Base-by-base conservation (phyloP, 2,113 vertebrate genomes). In the Silurus asotus region DNA sequence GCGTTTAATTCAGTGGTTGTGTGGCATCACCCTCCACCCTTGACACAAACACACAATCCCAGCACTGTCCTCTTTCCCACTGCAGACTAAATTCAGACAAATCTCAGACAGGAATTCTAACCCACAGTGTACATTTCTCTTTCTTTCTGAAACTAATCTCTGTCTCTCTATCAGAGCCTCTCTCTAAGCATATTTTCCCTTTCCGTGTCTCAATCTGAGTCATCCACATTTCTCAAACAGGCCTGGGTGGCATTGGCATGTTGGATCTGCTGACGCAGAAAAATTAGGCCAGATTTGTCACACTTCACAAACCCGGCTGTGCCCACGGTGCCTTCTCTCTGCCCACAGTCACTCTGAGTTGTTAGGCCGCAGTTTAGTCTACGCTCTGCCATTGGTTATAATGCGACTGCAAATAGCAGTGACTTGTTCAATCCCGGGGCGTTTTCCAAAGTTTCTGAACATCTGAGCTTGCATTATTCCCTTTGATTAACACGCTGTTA, bases 261-360 rank as follows among this genome's bases (percentile, higher is more conserved):
- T 89, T 69, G 74, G 76, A 91, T 90, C 92, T 92, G 92, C 92
- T 91, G 92, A 91, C 86, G 86, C 93, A 91, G 91, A 92, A 94
- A 92, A 95, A 95, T 88, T 93, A 93, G 93, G 93, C 85, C 94
- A 94, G 92, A 94, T 95, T 94, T 93, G 90, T 92, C 92, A 94
- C 93, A 94, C 93, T 94, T 91, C 91, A 94, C 72, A 92, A 90
- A 86, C 91, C 92, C 87, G 74, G 89, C 90, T 90, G 87, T 87
- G 90, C 84, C 92, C 81, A 87, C 89, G 88, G 87, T 87, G 90
- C 84, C 92, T 83, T 88, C 90, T 92, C 89, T 87, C 88, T 90
- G 89, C 82, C 86, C 84, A 88, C 88, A 88, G 86, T 87, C 87
- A 59, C 72, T 87, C 80, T 76, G 86, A 25, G 56, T 79, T 9